Evolutionary conservation across 1,140 invertebrate genomes (phyloP).

Genomic region (Brachionus manjavacas): DNA sequence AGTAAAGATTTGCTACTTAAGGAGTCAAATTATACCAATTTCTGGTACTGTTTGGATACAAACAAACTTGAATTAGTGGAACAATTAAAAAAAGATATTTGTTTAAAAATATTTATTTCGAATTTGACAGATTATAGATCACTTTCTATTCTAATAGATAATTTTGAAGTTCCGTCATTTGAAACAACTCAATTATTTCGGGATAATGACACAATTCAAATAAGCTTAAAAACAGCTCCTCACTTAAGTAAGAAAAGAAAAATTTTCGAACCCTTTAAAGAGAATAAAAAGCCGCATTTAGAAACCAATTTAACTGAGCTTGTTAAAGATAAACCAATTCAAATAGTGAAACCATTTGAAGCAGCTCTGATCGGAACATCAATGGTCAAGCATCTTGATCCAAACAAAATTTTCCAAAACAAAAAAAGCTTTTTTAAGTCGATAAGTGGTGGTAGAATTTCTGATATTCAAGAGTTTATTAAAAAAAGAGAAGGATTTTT

Average conservation of each 20-base stretch:
- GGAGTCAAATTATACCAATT: not conserved
- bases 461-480: not conserved
- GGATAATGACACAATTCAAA: not conserved
- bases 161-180: slow-evolving; percentile 9
- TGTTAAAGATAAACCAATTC: not conserved
- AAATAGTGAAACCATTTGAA: not conserved
- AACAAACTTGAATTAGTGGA: slow-evolving; percentile 5
- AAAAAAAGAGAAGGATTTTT: slow-evolving; percentile 37
- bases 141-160: not conserved
- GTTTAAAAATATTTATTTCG: not conserved
- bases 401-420: slow-evolving; percentile 12
- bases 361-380: not conserved
- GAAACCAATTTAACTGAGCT: not conserved
- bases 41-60: not conserved
- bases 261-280: not conserved
- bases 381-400: slow-evolving; percentile 17
- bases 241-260: not conserved
- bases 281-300: slow-evolving; percentile 33
- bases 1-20: not conserved
- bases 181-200: slow-evolving; percentile 1
- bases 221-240: not conserved
- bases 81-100: not conserved
- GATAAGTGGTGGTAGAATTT: slow-evolving; percentile 3
- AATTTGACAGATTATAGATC: not conserved
- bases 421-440: slow-evolving; percentile 37